Conservation (phyloP, 2,797 vertebrate species). For the Eurystomus glaucurus region DNA sequence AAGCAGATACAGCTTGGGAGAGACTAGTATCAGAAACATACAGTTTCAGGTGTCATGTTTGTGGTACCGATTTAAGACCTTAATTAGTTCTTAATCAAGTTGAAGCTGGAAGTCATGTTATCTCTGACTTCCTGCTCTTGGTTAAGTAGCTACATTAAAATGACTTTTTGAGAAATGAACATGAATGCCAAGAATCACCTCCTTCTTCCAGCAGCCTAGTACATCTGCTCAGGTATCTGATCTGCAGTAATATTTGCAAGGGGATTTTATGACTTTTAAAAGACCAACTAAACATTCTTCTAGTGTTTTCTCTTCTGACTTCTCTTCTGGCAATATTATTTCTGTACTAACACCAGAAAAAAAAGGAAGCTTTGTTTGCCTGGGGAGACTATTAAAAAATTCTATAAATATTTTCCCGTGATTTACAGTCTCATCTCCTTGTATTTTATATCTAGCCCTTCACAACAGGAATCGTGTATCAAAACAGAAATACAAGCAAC, state of each 20-base stretch:
- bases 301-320: constrained; percentile 20
- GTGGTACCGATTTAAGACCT: not conserved
- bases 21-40: not conserved
- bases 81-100: not conserved
- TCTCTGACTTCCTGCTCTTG: not conserved
- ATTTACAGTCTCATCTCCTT: not conserved
- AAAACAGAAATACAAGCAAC: constrained; percentile 13
- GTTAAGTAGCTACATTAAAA: constrained; percentile 13
- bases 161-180: constrained; percentile 7
- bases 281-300: not conserved
- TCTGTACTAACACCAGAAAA: not conserved
- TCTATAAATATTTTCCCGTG: not conserved
- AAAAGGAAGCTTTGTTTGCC: constrained; percentile 37
- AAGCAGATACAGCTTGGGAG: not conserved
- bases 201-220: not conserved
- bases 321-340: constrained; percentile 1
- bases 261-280: constrained; percentile 57
- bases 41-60: not conserved
- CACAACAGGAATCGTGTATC: constrained; percentile 4
- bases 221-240: not conserved
- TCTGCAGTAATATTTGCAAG: constrained; percentile 51
- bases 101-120: not conserved
- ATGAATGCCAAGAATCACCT: not conserved
- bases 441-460: constrained; percentile 23
- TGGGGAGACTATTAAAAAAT: not conserved